Conservation (phyloP, 2,888 invertebrate species). For the Microctonus hyperodae region DNA sequence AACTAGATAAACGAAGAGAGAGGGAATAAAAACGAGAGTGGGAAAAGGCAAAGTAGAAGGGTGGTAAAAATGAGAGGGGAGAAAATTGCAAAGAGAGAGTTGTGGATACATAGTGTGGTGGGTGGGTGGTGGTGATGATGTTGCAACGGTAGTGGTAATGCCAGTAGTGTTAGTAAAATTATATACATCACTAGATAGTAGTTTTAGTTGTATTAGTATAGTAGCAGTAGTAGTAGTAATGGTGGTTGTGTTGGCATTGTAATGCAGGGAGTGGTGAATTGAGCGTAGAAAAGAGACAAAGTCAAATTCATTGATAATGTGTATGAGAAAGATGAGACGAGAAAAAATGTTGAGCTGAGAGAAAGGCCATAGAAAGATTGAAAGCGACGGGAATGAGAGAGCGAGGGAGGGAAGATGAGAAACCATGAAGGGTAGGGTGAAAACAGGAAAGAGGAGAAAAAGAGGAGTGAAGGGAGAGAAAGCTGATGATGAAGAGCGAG, state of each 20-base stretch:
- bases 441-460: constrained; percentile 10
- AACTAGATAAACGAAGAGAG: constrained; percentile 34
- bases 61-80: constrained; percentile 34
- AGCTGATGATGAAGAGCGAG: constrained; percentile 32
- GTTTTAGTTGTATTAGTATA: too few species aligned
- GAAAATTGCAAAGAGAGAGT: constrained; percentile 39
- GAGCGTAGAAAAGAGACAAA: constrained; percentile 31
- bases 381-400: not conserved
- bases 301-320: constrained; percentile 35
- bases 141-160: too few species aligned
- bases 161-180: too few species aligned
- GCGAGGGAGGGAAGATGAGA: constrained; percentile 28
- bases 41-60: constrained; percentile 27
- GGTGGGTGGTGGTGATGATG: constrained; percentile 20
- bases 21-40: constrained; percentile 28
- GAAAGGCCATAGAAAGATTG: not conserved
- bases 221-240: not conserved
- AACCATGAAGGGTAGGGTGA: constrained; percentile 28
- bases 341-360: too few species aligned
- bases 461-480: constrained; percentile 34
- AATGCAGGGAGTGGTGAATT: constrained; percentile 18
- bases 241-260: not conserved
- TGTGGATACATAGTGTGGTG: constrained; percentile 33
- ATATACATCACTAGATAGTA: too few species aligned
- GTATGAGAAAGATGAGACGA: constrained; percentile 36